phyloP scores from a whole-genome alignment of 2,888 invertebrate genomes.

The Odontothrips loti region DNA sequence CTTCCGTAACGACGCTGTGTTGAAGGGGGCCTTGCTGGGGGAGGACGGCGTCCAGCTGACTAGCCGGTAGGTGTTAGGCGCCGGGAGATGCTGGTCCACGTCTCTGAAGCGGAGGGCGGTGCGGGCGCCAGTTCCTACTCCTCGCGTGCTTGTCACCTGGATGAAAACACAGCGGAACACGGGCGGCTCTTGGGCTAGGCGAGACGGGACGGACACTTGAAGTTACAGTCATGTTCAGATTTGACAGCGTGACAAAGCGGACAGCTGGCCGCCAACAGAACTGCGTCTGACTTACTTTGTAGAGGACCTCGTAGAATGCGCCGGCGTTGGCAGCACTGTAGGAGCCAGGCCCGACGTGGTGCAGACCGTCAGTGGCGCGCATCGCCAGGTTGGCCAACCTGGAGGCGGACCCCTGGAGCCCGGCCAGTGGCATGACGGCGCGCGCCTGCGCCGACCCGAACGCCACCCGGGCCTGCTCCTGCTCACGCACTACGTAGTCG shows the following conservation, averaged over 20 bases:
- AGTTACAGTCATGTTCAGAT: not conserved
- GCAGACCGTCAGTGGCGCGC: not conserved
- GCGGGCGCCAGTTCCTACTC: not conserved
- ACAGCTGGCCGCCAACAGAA: not conserved
- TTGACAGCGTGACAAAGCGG: not conserved
- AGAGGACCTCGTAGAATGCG: not conserved
- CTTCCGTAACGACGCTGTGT: not conserved
- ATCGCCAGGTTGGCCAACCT: not conserved
- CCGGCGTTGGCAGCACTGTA: not conserved
- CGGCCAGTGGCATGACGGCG: constrained; percentile 3
- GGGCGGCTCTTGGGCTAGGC: not conserved
- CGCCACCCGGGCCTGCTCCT: constrained; percentile 16
- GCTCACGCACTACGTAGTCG: constrained; percentile 21
- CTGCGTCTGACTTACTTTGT: not conserved
- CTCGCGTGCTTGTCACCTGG: not conserved
- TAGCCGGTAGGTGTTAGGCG: not conserved
- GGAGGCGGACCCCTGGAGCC: constrained; percentile 1
- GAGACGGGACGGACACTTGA: not conserved
- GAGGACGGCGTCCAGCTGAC: not conserved
- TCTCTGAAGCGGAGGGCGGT: constrained; percentile 3
- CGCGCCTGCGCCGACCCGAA: constrained; percentile 20
- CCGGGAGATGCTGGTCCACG: not conserved
- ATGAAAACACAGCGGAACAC: not conserved
- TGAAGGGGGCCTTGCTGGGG: constrained; percentile 6
- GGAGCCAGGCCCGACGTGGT: not conserved